phyloP scores from a whole-genome alignment of 2,113 vertebrate genomes.

The Bostrychus sinensis region DNA sequence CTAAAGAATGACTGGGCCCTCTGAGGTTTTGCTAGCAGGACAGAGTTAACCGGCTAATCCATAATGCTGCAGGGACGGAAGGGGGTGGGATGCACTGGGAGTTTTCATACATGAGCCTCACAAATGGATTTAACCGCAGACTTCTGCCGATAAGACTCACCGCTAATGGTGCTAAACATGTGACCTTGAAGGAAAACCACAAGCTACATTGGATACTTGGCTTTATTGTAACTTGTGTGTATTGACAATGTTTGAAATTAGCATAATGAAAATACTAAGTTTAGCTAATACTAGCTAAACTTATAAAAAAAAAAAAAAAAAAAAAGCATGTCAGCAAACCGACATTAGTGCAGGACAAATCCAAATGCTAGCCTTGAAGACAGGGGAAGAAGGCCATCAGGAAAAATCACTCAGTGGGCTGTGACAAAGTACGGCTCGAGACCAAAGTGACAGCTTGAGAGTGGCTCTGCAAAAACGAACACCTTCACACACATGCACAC shows the following conservation, averaged over 20 bases:
- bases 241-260: constrained; percentile 26
- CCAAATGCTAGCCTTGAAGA: background rate
- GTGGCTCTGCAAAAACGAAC: constrained; percentile 16
- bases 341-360: background rate
- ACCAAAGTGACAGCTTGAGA: constrained; percentile 41
- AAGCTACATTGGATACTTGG: constrained; percentile 8
- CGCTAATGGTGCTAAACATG: constrained; percentile 1
- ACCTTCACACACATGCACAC: constrained; percentile 32
- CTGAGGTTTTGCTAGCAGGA: constrained; percentile 25
- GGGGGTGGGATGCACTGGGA: background rate
- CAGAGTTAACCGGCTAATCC: constrained; percentile 61
- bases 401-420: constrained; percentile 31
- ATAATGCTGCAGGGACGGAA: background rate
- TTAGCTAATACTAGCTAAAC: background rate
- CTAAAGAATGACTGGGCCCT: constrained; percentile 51
- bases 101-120: constrained; percentile 29
- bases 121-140: constrained; percentile 38
- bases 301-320: constrained; percentile 5
- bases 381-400: constrained; percentile 13
- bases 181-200: constrained; percentile 21
- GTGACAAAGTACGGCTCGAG: constrained; percentile 27
- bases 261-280: constrained; percentile 21
- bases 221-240: constrained; percentile 14
- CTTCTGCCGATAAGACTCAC: constrained; percentile 17
- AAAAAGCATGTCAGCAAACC: background rate